Evolutionary conservation across 1,140 invertebrate genomes (phyloP).

Genomic region (Tenebrio molitor): DNA sequence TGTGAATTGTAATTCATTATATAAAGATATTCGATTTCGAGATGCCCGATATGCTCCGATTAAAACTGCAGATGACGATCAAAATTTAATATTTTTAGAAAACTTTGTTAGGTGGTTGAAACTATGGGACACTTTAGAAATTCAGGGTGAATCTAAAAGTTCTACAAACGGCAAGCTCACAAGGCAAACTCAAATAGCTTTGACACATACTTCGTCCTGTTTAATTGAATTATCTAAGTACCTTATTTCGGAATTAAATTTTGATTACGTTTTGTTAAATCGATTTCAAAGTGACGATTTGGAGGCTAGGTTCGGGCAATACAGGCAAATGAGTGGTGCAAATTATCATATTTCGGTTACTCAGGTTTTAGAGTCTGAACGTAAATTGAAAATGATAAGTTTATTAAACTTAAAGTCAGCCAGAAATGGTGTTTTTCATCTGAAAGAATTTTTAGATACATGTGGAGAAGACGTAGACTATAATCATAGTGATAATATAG

Average conservation of each 20-base stretch:
- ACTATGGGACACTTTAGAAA: background rate
- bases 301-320: conserved; percentile 47
- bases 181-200: background rate
- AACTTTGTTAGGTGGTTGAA: conserved; percentile 15
- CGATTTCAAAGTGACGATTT: conserved; percentile 49
- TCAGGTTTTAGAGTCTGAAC: conserved; percentile 49
- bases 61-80: conserved; percentile 3
- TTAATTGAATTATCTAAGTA: background rate
- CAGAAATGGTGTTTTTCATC: conserved; percentile 6
- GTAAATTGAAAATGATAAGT: conserved; percentile 39
- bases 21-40: background rate
- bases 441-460: background rate
- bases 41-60: conserved; percentile 6
- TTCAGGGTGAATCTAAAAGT: background rate
- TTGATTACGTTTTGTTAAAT: conserved; percentile 30
- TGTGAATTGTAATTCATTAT: conserved; percentile 11
- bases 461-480: background rate
- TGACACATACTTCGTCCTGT: background rate
- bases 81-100: conserved; percentile 30
- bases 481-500: background rate
- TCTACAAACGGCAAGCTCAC: conserved; percentile 16
- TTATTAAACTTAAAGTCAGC: background rate
- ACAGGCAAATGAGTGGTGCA: conserved; percentile 32
- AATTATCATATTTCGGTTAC: conserved; percentile 40
- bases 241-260: background rate